Conservation (phyloP, 1,140 invertebrate genomes). For the Kradibia gibbosae region DNA sequence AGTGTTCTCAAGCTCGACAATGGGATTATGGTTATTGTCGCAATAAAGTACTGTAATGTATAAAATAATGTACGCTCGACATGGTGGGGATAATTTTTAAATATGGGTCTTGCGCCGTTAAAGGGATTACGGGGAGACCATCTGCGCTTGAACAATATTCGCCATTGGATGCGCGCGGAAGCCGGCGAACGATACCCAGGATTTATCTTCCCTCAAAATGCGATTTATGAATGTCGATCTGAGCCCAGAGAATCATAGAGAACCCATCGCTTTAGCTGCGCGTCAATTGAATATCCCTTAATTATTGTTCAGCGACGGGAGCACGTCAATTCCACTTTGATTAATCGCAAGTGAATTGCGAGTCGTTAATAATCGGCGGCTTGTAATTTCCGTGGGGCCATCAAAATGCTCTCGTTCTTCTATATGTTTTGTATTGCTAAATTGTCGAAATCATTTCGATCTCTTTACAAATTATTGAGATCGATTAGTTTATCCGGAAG, state of each 20-base stretch:
- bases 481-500: background rate
- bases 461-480: background rate
- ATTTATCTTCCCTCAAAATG: background rate
- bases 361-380: background rate
- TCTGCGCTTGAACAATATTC: background rate
- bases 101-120: background rate
- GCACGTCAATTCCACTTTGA: background rate
- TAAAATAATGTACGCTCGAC: too few species aligned
- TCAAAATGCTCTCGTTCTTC: background rate
- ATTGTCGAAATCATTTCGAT: background rate
- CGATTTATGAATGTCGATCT: background rate
- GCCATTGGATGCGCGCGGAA: too few species aligned
- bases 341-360: background rate
- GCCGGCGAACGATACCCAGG: background rate
- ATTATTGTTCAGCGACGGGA: background rate
- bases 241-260: background rate
- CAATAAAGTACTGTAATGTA: conserved; percentile 59
- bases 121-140: background rate
- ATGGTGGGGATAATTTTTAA: background rate
- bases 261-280: background rate
- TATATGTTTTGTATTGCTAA: background rate
- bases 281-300: conserved; percentile 36
- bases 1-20: conserved; percentile 2
- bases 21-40: conserved; percentile 64
- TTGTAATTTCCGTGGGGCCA: conserved; percentile 40